Evolutionary conservation across 2,797 vertebrate species (phyloP), one percentile per base, ranked within the genome.

Genomic region (Gambusia yucatana): DNA sequence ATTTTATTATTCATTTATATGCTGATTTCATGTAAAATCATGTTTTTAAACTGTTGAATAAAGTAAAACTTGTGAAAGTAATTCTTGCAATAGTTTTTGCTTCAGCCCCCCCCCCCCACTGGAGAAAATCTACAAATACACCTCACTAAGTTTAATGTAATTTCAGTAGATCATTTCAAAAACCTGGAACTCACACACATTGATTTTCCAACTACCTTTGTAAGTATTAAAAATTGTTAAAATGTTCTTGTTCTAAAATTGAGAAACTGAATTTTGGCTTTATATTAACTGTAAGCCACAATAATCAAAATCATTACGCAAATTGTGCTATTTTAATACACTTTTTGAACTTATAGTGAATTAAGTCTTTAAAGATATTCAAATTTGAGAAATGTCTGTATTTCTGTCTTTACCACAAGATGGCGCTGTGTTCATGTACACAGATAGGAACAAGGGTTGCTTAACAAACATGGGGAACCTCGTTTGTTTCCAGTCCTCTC

Each of bases 41-140:
- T 87, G 76, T 92, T 94, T 93, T 92, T 88, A 94, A 91, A 86
- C 85, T 86, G 82, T 90, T 89, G 79, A 94, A 92, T 94, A 93
- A 94, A 92, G 85, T 86, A n/a, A 83, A 85, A 87, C n/a, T 86
- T 87, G 85, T 74, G 82, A 81, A 67, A 48, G 1, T 17, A 22
- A 30, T 8, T 57, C 43, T 22, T 55, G 61, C 57, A 50, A 17
- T 10, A n/a, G 10, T 48, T 77, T 43, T 63, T 47, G 16, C 10
- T 76, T 11, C 8, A 33, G 33, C 2, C 3, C 44, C 20, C 44
- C 36, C 63, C 41, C 6, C 33, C 14, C 22, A 20, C 36, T 72
- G 20, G 25, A 50, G n/a, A 20, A 20, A 3, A 25, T 36, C 8
- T 0, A 25, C 20, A 22, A 39, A 17, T 67, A 3, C 17, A 39